Base-by-base conservation (phyloP, 92 coral and sea anemone genomes). In the Heteractis magnifica region DNA sequence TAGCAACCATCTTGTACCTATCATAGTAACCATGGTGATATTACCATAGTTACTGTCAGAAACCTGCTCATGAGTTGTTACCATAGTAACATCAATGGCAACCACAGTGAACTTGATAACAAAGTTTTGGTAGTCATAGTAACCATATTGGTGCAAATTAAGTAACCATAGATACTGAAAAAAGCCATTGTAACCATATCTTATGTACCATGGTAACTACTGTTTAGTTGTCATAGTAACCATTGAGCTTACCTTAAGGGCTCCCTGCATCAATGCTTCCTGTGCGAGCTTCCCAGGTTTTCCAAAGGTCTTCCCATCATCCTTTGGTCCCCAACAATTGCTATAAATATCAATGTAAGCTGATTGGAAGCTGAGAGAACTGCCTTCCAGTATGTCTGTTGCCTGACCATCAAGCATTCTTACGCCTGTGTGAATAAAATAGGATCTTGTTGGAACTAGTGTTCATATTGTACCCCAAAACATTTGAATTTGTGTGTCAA, bases 301-400 rank as follows among this genome's bases (percentile, higher is more conserved):
- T 1, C 99, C 99, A 87, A 94, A 96, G 4, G 99, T 96, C 89
- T 96, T 96, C 71, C 99, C 99, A 73, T 96, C 99, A 92, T 96
- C 99, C 82, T 96, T 96, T n/a, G 99, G 99, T 16, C 99, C 99
- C 99, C 99, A 96, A 86, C 99, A 96, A 84, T 96, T 96, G 78
- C 99, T 96, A 81, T 96, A 96, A 72, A 96, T 87, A 53, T 96
- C 99, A 23, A 96, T 96, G 88, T 96, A 96, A 74, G 95, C 95
- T 10, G 99, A 94, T 81, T 96, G 99, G 78, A 96, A 96, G 81
- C 99, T 96, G 41, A 96, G 89, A 7, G 99, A 94, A 70, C 99
- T 96, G 75, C 99, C 99, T 86, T 96, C 99, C 15, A 96, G 87
- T 26, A 96, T 98, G 59, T 96, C 99, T 6, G 99, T 96, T 0